Base-by-base conservation (phyloP, 37 sponge, comb jelly and placozoan genomes). In the Halisarca cf. caerulea region DNA sequence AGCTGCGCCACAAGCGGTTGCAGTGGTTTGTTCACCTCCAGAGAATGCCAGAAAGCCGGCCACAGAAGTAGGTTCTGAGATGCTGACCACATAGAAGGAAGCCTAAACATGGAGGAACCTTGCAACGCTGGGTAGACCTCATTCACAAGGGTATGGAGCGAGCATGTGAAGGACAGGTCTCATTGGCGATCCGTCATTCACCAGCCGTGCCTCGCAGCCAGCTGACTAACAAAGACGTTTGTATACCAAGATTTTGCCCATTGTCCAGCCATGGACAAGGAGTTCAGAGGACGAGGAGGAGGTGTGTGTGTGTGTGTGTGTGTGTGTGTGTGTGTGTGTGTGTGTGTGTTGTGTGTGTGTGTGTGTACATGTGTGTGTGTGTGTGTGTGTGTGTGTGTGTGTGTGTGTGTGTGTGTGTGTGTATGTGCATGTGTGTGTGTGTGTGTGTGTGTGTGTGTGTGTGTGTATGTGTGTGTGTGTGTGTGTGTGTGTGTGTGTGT, bases 291-390 rank as follows among this genome's bases (percentile, higher is more conserved):
- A 30, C 33, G 28, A 68, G 28, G 69, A 34, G 69, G 51, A 47
- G 51, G 55, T 45, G 86, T 23, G 80, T 37, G 86, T 28, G 80
- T 30, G 69, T 66, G 53, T 27, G 79, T 45, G 62, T 58, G 78
- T 77, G 62, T 35, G 47, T 41, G 62, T 25, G 18, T 54, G 35
- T 54, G 37, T 30, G 81, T 54, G 32, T 2, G 43, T 80, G 25
- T 39, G 47, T 57, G n/a, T n/a, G n/a, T n/a, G n/a, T n/a, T n/a
- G n/a, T n/a, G n/a, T n/a, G n/a, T n/a, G n/a, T n/a, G n/a, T n/a
- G n/a, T n/a, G n/a, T n/a, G n/a, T n/a, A n/a, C n/a, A n/a, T n/a
- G n/a, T n/a, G n/a, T n/a, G n/a, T n/a, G n/a, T n/a, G n/a, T n/a
- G n/a, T n/a, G n/a, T n/a, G n/a, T n/a, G n/a, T n/a, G n/a, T n/a